phyloP scores from a whole-genome alignment of 2,113 vertebrate species.

The Nipponia nippon region DNA sequence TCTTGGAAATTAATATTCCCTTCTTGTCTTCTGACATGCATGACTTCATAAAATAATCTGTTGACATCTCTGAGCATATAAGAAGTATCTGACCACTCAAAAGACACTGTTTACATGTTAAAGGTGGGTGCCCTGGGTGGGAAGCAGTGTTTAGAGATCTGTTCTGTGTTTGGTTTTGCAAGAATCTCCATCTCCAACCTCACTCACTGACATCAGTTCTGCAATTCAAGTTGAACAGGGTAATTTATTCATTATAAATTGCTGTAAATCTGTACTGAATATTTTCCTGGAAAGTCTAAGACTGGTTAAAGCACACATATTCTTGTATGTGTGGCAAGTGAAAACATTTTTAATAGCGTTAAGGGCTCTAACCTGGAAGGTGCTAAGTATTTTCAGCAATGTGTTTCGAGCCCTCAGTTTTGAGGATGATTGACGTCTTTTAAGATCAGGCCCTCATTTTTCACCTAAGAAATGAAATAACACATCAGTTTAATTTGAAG shows the following conservation, averaged over 20 bases:
- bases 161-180: neutral
- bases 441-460: neutral
- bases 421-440: neutral
- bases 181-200: neutral
- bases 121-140: neutral
- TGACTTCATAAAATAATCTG: neutral
- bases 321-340: neutral
- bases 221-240: neutral
- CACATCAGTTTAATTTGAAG: constrained; percentile 33
- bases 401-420: neutral
- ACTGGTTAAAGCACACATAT: neutral
- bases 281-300: constrained; percentile 33
- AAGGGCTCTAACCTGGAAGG: constrained; percentile 8
- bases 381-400: neutral
- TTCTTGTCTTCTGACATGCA: neutral
- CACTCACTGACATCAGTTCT: neutral
- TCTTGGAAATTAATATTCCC: neutral
- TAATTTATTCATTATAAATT: constrained; percentile 10
- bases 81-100: neutral
- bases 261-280: constrained; percentile 6
- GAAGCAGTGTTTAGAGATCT: neutral
- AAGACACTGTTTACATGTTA: neutral
- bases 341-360: constrained; percentile 8
- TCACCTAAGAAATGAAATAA: constrained; percentile 36
- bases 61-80: neutral